Evolutionary conservation across 2,797 vertebrate genomes (phyloP).

Genomic region (Spheniscus humboldti): DNA sequence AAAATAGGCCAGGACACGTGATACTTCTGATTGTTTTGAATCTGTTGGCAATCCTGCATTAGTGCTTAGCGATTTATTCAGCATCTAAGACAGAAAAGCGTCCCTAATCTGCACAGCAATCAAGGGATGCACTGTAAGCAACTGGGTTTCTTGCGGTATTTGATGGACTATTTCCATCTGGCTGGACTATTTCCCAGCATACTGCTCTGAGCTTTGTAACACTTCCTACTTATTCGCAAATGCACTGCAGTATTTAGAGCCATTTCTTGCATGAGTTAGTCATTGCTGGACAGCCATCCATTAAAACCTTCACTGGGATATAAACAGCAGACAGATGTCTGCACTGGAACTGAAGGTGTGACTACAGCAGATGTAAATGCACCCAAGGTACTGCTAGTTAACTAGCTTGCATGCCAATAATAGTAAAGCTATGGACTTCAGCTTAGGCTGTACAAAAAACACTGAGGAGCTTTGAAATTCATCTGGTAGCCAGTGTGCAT

Average conservation of each 20-base stretch:
- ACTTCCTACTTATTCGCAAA: background rate
- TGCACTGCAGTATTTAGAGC: background rate
- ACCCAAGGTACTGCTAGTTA: background rate
- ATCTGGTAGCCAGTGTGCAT: rapidly evolving
- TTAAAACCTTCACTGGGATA: background rate
- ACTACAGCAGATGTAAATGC: background rate
- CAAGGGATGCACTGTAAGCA: background rate
- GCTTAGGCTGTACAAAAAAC: background rate
- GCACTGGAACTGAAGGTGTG: background rate
- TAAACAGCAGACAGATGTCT: background rate
- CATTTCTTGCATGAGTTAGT: background rate
- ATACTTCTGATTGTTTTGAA: background rate
- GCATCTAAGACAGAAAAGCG: background rate
- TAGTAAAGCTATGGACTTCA: background rate
- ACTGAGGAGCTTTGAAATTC: background rate
- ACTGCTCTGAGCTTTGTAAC: background rate
- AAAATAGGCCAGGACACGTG: background rate
- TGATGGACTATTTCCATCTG: background rate
- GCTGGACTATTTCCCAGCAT: background rate
- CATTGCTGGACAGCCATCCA: background rate
- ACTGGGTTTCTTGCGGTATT: background rate
- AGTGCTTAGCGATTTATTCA: background rate
- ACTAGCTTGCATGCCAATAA: background rate
- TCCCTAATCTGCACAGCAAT: background rate
- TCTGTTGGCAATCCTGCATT: background rate